Evolutionary conservation across 2,888 invertebrate genomes (phyloP).

Genomic region (Galerucella nymphaeae): DNA sequence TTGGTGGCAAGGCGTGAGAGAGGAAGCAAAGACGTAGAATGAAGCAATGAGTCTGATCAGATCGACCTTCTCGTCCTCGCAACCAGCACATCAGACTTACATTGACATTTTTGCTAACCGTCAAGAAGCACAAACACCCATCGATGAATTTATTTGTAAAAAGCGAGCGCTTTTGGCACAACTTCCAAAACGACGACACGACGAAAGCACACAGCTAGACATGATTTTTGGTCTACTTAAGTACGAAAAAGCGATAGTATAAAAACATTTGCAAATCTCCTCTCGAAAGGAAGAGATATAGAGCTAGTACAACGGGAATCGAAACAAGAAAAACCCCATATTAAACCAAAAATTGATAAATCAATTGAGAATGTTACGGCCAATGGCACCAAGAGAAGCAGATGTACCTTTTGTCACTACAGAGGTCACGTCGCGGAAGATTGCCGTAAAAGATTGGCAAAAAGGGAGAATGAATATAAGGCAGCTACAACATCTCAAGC

Average conservation of each 20-base stretch:
- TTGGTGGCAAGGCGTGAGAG: constrained; percentile 41
- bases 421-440: constrained; percentile 11
- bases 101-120: constrained; percentile 28
- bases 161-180: constrained; percentile 43
- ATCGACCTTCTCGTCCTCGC: no score
- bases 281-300: background rate
- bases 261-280: no score
- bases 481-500: constrained; percentile 16
- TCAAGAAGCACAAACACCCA: constrained; percentile 32
- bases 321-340: background rate
- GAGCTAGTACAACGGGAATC: background rate
- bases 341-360: background rate
- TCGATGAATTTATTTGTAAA: constrained; percentile 41
- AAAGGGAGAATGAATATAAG: constrained; percentile 14
- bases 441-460: background rate
- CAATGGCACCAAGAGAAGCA: constrained; percentile 6
- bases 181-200: constrained; percentile 38
- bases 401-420: constrained; percentile 18
- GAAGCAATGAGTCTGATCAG: constrained; percentile 32
- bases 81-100: no score
- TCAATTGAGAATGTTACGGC: no score
- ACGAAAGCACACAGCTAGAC: constrained; percentile 45
- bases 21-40: constrained; percentile 35
- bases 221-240: constrained; percentile 34
- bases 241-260: background rate